Evolutionary conservation across 1,140 invertebrate species (phyloP).

Genomic region (Diploscapter pachys): DNA sequence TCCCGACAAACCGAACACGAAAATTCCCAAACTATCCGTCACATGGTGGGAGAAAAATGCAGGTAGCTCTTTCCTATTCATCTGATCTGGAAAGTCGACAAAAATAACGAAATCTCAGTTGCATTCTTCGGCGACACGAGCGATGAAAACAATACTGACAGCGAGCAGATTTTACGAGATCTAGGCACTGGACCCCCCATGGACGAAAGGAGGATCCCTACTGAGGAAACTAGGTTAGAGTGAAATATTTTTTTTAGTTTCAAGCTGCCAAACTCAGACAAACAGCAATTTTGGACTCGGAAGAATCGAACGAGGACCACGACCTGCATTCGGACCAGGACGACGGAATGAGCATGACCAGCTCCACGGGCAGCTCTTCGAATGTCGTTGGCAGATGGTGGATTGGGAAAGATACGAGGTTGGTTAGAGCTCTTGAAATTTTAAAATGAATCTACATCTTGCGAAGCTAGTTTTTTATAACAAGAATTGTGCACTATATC

Average conservation of each 20-base stretch:
- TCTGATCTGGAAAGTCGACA: background rate
- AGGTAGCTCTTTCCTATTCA: slow-evolving; percentile 22
- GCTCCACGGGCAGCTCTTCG: slow-evolving; percentile 45
- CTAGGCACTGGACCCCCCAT: slow-evolving; percentile 33
- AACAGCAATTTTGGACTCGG: slow-evolving; percentile 36
- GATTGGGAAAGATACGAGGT: slow-evolving; percentile 56
- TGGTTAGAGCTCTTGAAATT: background rate
- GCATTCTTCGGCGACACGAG: slow-evolving; percentile 54
- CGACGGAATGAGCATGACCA: slow-evolving; percentile 40
- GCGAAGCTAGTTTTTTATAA: too few species aligned
- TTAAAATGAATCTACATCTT: slow-evolving; percentile 15
- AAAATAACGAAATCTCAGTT: slow-evolving; percentile 37
- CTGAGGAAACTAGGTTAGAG: slow-evolving; percentile 13
- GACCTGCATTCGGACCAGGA: slow-evolving; percentile 23
- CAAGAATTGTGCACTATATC: too few species aligned
- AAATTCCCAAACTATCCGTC: slow-evolving; percentile 40
- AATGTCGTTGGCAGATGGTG: slow-evolving; percentile 57
- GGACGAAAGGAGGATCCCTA: slow-evolving; percentile 8
- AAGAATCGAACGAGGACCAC: slow-evolving; percentile 25
- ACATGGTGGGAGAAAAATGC: slow-evolving; percentile 53
- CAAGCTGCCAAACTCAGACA: slow-evolving; percentile 18
- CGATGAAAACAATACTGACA: slow-evolving; percentile 47
- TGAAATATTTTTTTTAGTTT: background rate
- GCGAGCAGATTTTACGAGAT: slow-evolving; percentile 36
- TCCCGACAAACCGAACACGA: slow-evolving; percentile 32